Base-by-base conservation (phyloP, 2,113 vertebrate species). In the Desmodus rotundus region DNA sequence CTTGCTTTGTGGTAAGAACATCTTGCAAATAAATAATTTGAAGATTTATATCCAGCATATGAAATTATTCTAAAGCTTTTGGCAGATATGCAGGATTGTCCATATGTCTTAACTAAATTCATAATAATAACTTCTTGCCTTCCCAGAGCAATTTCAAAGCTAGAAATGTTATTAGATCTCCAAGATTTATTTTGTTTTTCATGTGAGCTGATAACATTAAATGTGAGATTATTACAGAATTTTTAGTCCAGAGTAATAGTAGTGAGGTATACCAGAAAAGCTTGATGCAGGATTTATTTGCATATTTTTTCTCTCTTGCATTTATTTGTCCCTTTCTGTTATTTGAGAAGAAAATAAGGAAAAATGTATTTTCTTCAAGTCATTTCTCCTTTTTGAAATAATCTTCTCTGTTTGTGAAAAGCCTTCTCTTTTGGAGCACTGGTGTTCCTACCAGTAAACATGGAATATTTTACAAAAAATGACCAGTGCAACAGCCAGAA, bases 141-240 rank as follows among this genome's bases (percentile, higher is more conserved):
- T 91, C 74, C 45, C 80, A 80, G 87, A 87, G 45, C 45, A 67
- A 56, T 47, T 72, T 80, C 33, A 61, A 87, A 80, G 41, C 63
- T 76, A 56, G 45, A 82, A 73, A 89, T 87, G 58, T 36, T 56
- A 22, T 70, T 76, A 93, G 38, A 41, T 45, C 28, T 73, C 38
- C 4, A 86, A 78, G 70, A 89, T 77, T 84, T 81, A 88, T 85
- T 90, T 81, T 86, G 52, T 63, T 84, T 87, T 92, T 89, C 50
- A 72, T 13, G 43, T 11, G n/a, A 91, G 65, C 67, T 68, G 43
- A 76, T 72, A 87, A 61, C 63, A 63, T 77, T 84, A 61, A 81
- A 52, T 63, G 24, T 33, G n/a, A 76, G 24, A 41, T n/a, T 47
- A 50, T 81, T 82, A 26, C 41, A 77, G 14, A 67, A 72, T 72